These are phyloP conservation scores for Hyposoter dolosus DNA, from an alignment of 2,888 invertebrate species.

Conservation along the genomic window DNA sequence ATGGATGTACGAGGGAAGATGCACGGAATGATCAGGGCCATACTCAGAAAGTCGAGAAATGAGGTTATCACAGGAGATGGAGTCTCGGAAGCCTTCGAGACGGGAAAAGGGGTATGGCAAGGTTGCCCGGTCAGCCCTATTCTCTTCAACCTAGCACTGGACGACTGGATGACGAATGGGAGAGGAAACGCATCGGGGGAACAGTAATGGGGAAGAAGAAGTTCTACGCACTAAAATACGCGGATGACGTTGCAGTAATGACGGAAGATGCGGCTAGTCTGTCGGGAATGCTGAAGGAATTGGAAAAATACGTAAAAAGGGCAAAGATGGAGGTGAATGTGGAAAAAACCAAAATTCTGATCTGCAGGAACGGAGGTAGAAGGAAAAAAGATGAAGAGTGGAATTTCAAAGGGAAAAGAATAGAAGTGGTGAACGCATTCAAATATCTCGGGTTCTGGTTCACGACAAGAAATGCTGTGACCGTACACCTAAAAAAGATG, in stretches of 20 bases:
- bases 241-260: slow-evolving; percentile 16
- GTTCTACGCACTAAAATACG: slow-evolving; percentile 31
- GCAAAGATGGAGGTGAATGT: slow-evolving; percentile 29
- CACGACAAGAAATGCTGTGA: not conserved
- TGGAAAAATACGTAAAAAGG: slow-evolving; percentile 10
- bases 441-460: slow-evolving; percentile 32
- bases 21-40: slow-evolving; percentile 32
- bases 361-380: slow-evolving; percentile 2
- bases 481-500: slow-evolving; percentile 1
- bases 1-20: slow-evolving; percentile 38
- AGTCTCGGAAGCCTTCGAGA: slow-evolving; percentile 35
- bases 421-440: slow-evolving; percentile 19
- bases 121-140: slow-evolving; percentile 45
- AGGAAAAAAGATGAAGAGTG: slow-evolving; percentile 9
- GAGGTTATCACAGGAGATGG: slow-evolving; percentile 25
- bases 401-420: not conserved
- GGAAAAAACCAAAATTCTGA: slow-evolving; percentile 18
- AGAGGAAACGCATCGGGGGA: slow-evolving; percentile 5
- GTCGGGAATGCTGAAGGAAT: not conserved
- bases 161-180: slow-evolving; percentile 26
- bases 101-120: slow-evolving; percentile 41
- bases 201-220: slow-evolving; percentile 19
- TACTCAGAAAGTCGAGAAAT: slow-evolving; percentile 53
- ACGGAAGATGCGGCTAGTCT: slow-evolving; percentile 13
- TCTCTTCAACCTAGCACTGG: slow-evolving; percentile 33